A percentile compares a stretch with the other conserved stretches of the same genome.
Evolutionary conservation across 1,140 invertebrate species (phyloP).

Genomic region (Aplysia californica): DNA sequence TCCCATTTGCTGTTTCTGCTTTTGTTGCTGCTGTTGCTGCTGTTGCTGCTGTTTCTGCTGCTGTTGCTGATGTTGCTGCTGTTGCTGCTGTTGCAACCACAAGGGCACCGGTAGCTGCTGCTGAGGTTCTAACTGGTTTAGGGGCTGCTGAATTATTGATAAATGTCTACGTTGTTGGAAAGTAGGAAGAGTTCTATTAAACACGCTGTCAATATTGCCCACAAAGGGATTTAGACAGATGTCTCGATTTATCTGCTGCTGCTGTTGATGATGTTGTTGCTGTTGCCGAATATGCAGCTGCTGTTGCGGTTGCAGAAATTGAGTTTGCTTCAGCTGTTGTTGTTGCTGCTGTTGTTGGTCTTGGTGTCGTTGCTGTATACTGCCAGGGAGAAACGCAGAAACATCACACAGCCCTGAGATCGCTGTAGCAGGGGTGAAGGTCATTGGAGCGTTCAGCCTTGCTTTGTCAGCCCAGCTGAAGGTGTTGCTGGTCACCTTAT

Average conservation of each 20-base stretch:
- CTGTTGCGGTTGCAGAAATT: too few species aligned
- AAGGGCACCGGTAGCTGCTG: not conserved
- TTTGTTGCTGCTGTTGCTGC: not conserved
- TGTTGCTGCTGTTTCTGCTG: not conserved
- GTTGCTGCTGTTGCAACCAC: not conserved
- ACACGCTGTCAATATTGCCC: not conserved
- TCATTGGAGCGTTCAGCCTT: too few species aligned
- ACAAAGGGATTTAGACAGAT: not conserved
- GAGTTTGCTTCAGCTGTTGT: not conserved
- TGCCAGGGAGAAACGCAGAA: too few species aligned
- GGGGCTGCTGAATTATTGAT: not conserved
- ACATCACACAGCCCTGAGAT: too few species aligned
- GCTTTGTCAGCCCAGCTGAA: not conserved
- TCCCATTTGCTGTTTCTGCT: not conserved
- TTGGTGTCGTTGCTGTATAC: not conserved
- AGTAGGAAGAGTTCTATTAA: too few species aligned
- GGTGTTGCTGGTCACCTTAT: not conserved
- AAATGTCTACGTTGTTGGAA: not conserved
- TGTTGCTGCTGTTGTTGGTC: not conserved
- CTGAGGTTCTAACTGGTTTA: not conserved
- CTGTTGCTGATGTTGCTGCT: not conserved
- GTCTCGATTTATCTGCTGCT: too few species aligned
- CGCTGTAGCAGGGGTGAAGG: not conserved
- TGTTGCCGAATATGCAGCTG: not conserved
- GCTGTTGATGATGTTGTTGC: not conserved